Percentiles rank a stretch among this genome's conserved stretches.
These are phyloP conservation scores for Drosophila dives DNA, from an alignment of 2,888 invertebrate genomes.

Conservation along the genomic window DNA sequence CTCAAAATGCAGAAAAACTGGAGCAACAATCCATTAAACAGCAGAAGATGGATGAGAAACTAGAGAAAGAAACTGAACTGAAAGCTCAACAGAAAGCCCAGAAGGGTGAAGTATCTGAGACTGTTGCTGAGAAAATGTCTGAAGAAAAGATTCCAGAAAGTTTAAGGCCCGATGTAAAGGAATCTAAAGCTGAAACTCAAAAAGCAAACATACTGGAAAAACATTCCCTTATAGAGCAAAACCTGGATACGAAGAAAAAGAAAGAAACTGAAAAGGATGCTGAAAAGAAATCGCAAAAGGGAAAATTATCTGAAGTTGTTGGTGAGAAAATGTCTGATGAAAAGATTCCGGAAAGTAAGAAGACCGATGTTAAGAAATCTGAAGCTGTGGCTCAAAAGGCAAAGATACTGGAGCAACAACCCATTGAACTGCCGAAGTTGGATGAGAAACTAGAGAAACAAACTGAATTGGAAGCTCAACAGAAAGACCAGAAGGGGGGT, in stretches of 20 bases:
- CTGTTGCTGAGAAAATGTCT: too few relatives aligned
- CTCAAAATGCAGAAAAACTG: background rate
- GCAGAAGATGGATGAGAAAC: background rate
- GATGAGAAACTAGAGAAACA: too few relatives aligned
- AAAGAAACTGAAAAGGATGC: background rate
- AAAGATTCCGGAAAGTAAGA: background rate
- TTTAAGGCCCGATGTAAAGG: too few relatives aligned
- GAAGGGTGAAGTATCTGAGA: too few relatives aligned
- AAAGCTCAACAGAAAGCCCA: too few relatives aligned
- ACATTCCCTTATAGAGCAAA: background rate
- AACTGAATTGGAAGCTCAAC: rapidly evolving
- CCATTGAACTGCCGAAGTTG: background rate
- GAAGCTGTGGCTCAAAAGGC: background rate
- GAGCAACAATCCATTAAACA: background rate
- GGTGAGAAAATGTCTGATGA: background rate
- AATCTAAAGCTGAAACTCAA: too few relatives aligned
- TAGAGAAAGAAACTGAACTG: too few relatives aligned
- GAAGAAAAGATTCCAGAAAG: too few relatives aligned
- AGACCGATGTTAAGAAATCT: background rate
- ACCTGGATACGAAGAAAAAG: background rate
- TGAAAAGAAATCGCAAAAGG: background rate
- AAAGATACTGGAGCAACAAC: background rate
- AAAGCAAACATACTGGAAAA: background rate
- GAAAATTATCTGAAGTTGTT: background rate
- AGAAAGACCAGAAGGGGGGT: background rate